These are phyloP conservation scores for Fragum fragum DNA, from an alignment of 2,888 invertebrate genomes.

Conservation along the genomic window DNA sequence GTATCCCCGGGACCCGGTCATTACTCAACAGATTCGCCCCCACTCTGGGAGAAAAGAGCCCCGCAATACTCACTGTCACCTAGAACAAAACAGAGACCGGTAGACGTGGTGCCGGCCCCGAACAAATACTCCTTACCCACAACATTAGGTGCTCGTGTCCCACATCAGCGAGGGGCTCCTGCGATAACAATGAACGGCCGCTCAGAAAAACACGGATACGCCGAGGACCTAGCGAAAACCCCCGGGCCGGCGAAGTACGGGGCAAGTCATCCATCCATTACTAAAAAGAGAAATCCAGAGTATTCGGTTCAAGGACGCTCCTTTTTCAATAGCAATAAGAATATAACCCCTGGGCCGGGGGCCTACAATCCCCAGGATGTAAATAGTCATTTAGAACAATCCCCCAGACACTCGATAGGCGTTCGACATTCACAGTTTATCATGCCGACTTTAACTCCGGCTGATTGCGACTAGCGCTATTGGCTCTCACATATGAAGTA, in stretches of 20 bases:
- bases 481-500: no score
- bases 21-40: slow-evolving; percentile 69
- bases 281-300: slow-evolving; percentile 67
- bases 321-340: slow-evolving; percentile 55
- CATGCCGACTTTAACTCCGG: slow-evolving; percentile 72
- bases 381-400: slow-evolving; percentile 61
- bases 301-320: slow-evolving; percentile 70
- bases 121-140: slow-evolving; percentile 73
- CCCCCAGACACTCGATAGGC: slow-evolving; percentile 76
- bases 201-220: slow-evolving; percentile 66
- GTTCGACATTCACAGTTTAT: slow-evolving; percentile 76
- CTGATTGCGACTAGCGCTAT: slow-evolving; percentile 58
- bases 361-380: slow-evolving; percentile 73
- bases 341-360: slow-evolving; percentile 76
- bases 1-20: slow-evolving; percentile 73
- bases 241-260: slow-evolving; percentile 77
- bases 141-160: slow-evolving; percentile 71
- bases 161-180: slow-evolving; percentile 63
- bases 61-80: slow-evolving; percentile 75
- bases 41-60: slow-evolving; percentile 67
- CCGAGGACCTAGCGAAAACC: slow-evolving; percentile 75
- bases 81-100: slow-evolving; percentile 61
- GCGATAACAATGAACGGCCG: slow-evolving; percentile 60
- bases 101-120: slow-evolving; percentile 72
- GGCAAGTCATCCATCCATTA: slow-evolving; percentile 54